Percentiles rank a stretch among this genome's conserved stretches.
Evolutionary conservation across 1,140 invertebrate genomes (phyloP).

Genomic region (Drosophila lacertosa): DNA sequence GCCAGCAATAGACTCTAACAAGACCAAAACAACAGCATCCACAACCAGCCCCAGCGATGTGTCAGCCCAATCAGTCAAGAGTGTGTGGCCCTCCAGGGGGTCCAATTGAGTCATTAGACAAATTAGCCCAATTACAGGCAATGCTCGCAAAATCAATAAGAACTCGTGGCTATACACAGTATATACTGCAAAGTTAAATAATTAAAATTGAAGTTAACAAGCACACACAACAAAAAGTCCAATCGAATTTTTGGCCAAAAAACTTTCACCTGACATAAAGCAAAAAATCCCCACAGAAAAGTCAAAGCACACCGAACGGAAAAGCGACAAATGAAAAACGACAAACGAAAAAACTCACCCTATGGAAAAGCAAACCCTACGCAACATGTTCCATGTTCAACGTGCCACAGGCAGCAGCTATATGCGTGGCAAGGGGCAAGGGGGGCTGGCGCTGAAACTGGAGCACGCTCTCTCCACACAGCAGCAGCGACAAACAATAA

Average conservation of each 20-base stretch:
- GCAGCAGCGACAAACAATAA: slow-evolving; percentile 36
- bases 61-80: slow-evolving; percentile 17
- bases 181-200: not conserved
- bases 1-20: slow-evolving; percentile 12
- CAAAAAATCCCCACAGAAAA: slow-evolving; percentile 38
- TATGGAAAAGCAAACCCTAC: slow-evolving; percentile 61
- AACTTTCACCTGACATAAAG: slow-evolving; percentile 32
- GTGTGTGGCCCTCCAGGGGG: not conserved
- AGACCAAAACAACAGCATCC: slow-evolving; percentile 8
- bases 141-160: slow-evolving; percentile 4
- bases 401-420: not conserved
- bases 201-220: slow-evolving; percentile 1
- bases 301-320: slow-evolving; percentile 41
- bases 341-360: slow-evolving; percentile 59
- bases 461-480: slow-evolving; percentile 42
- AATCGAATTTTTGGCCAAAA: not conserved
- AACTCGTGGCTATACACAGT: not conserved
- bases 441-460: slow-evolving; percentile 48
- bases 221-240: slow-evolving; percentile 5
- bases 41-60: slow-evolving; percentile 4
- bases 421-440: not conserved
- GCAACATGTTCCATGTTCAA: slow-evolving; percentile 80
- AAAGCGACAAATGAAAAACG: slow-evolving; percentile 13
- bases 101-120: slow-evolving; percentile 40
- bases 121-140: slow-evolving; percentile 23